Evolutionary conservation across 2,113 vertebrate species (phyloP).

Genomic region (Cebidichthys violaceus): DNA sequence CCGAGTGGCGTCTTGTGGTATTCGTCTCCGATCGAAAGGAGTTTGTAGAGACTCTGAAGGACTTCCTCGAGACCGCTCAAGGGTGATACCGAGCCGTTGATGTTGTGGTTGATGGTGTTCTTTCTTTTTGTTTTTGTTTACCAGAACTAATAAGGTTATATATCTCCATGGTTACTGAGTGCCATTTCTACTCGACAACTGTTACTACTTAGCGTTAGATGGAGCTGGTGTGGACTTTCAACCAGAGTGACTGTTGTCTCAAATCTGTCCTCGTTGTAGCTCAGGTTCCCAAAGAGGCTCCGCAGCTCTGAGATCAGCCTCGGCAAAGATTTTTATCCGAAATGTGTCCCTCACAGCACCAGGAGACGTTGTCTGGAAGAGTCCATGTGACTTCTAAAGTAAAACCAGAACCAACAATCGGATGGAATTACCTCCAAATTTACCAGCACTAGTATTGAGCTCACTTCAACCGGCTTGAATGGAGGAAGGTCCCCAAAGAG

Average conservation of each 20-base stretch:
- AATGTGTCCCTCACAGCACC: background rate
- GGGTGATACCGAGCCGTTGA: slow-evolving; percentile 58
- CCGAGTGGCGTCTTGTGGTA: background rate
- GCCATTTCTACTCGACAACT: slow-evolving; percentile 79
- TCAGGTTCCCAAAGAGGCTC: slow-evolving; percentile 25
- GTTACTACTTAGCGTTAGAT: slow-evolving; percentile 76
- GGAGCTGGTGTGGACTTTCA: slow-evolving; percentile 54
- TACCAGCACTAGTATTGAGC: no score
- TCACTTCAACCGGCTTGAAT: no score
- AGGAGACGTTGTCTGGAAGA: background rate
- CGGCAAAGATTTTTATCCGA: no score
- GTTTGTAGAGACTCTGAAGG: background rate
- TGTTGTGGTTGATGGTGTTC: slow-evolving; percentile 73
- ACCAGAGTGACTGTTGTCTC: slow-evolving; percentile 48
- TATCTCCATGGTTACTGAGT: slow-evolving; percentile 76
- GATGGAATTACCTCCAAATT: background rate
- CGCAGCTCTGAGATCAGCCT: slow-evolving; percentile 40
- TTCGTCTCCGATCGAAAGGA: background rate
- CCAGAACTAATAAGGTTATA: slow-evolving; percentile 72
- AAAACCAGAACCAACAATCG: background rate
- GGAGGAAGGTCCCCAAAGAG: no score
- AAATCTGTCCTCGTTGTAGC: slow-evolving; percentile 24
- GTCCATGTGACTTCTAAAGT: no score
- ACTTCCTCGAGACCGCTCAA: slow-evolving; percentile 27
- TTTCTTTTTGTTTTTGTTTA: slow-evolving; percentile 62